Evolutionary conservation across 2,888 invertebrate genomes (phyloP), one percentile per base, ranked within the genome.

Genomic region (Tuta absoluta): DNA sequence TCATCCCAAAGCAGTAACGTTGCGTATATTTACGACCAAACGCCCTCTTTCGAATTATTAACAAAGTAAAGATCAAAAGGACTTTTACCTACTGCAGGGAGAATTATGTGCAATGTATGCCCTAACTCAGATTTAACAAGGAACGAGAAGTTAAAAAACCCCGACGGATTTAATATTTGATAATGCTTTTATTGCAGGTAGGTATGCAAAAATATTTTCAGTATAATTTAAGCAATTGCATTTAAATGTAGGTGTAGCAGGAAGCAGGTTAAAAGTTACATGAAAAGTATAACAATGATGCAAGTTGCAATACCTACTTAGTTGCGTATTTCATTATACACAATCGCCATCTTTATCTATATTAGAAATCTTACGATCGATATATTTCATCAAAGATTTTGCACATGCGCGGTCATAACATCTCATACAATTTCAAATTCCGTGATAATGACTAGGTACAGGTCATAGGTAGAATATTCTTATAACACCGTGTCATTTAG

Each of bases 51-150:
- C 33, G 56, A 33, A 56, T 24, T 56, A 37, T 51, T 64, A 28
- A 48, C 49, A 58, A 49, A 56, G 56, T 63, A 53, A 19, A 66
- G 63, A 66, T 64, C 63, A 66, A 66, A 66, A 33, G 33, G 33
- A 58, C 24, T 49, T 21, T n/a, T 28, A 62, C 33, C 24, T 41
- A 41, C 24, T 64, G 41, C 37, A 19, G n/a, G 28, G 38, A 64
- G 53, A 66, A 62, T 64, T 38, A 61, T 49, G 62, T 37, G 12
- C 48, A 48, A 38, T 49, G 59, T 28, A 23, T 2, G 59, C 49
- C 8, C 14, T 64, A 64, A 60, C 53, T 64, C 28, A 64, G 60
- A 28, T 33, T 63, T 51, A 58, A 17, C 33, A 33, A 21, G 56
- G 28, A 38, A 33, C 17, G 11, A 41, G 28, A 45, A 24, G 24